These are phyloP conservation scores for Atherinomorus stipes DNA, from an alignment of 2,113 vertebrate species.

Conservation along the genomic window DNA sequence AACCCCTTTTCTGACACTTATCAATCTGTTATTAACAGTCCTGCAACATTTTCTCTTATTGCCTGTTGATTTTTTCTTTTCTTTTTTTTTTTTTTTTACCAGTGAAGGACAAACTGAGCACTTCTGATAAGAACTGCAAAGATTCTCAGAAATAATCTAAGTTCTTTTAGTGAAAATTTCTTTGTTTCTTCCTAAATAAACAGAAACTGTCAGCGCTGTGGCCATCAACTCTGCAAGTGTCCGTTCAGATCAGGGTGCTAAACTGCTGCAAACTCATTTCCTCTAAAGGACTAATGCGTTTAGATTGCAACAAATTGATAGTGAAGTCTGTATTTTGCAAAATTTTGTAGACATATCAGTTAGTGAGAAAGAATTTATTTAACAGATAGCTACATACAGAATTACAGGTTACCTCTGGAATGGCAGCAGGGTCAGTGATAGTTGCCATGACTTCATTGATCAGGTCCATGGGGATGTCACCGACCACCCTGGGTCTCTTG, in stretches of 20 bases:
- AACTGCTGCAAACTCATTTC: neutral
- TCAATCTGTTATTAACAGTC: too few relatives aligned
- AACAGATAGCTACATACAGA: neutral
- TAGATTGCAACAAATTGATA: neutral
- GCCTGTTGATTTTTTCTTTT: too few relatives aligned
- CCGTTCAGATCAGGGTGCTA: neutral
- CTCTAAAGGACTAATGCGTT: neutral
- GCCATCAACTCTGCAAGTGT: neutral
- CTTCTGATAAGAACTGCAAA: too few relatives aligned
- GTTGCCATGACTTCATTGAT: conserved; percentile 99
- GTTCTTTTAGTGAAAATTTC: too few relatives aligned
- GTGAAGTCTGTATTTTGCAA: too few relatives aligned
- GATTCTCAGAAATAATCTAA: too few relatives aligned
- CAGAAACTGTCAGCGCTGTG: neutral
- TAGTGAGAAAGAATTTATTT: neutral
- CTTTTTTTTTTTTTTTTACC: too few relatives aligned
- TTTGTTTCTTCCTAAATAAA: neutral
- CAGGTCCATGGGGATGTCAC: conserved; percentile 97
- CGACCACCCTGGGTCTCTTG: conserved; percentile 90
- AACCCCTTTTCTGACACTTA: too few relatives aligned
- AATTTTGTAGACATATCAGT: neutral
- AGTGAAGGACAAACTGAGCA: too few relatives aligned
- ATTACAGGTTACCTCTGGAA: conserved; percentile 79
- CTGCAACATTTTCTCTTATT: too few relatives aligned
- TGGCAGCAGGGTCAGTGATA: conserved; percentile 93